A percentile compares a stretch with the other conserved stretches of the same genome.
These are phyloP conservation scores for Oedothorax gibbosus DNA, from an alignment of 1,140 invertebrate species.

Conservation along the genomic window DNA sequence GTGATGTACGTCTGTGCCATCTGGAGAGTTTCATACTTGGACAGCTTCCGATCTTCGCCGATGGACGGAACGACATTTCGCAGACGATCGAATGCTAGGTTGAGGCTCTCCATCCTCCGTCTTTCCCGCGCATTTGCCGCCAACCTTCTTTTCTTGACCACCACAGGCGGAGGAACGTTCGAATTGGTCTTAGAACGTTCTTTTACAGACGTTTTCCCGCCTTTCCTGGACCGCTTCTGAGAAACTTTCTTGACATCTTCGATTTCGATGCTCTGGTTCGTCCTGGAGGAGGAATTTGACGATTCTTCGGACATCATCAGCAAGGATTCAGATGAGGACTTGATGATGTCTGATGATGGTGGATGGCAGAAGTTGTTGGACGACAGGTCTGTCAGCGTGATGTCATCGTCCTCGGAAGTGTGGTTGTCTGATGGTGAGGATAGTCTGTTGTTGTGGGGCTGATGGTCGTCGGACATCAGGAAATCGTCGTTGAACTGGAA, in stretches of 20 bases:
- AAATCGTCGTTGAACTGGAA: background rate
- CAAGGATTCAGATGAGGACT: background rate
- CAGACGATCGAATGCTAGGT: slow-evolving; percentile 92
- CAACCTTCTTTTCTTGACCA: slow-evolving; percentile 85
- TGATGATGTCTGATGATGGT: background rate
- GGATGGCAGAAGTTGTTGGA: background rate
- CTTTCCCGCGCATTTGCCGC: slow-evolving; percentile 94
- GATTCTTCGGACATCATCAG: slow-evolving; percentile 26
- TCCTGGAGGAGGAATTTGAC: slow-evolving; percentile 29
- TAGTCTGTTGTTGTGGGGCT: background rate
- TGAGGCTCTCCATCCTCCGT: slow-evolving; percentile 92
- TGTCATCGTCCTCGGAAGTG: slow-evolving; percentile 27
- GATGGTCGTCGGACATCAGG: background rate
- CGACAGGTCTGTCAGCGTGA: slow-evolving; percentile 48
- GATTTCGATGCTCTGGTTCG: slow-evolving; percentile 20
- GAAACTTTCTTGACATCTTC: background rate
- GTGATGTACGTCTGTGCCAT: slow-evolving; percentile 98
- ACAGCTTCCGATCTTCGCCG: slow-evolving; percentile 90
- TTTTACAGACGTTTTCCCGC: background rate
- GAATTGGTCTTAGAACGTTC: slow-evolving; percentile 8
- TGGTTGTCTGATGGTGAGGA: background rate
- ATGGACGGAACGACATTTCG: slow-evolving; percentile 89
- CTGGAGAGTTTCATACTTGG: slow-evolving; percentile 96
- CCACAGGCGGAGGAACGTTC: slow-evolving; percentile 63
- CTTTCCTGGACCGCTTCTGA: slow-evolving; percentile 17